Conservation (phyloP, 2,888 invertebrate species). For the Pristionchus arcanus region DNA sequence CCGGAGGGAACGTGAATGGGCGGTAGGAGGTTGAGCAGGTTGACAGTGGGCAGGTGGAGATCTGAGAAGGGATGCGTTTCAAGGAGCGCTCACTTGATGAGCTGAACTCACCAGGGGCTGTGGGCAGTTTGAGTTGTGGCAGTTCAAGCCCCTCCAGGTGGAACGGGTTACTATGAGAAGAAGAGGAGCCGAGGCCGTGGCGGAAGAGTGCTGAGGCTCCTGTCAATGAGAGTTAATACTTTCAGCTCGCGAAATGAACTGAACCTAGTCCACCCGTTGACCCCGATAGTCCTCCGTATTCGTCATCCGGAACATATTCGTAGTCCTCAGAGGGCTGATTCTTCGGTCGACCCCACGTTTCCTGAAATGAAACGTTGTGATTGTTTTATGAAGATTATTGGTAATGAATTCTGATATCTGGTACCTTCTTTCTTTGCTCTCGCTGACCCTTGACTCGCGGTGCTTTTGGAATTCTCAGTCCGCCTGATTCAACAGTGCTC, state of each 20-base stretch:
- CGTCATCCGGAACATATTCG: background rate
- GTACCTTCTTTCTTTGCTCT: background rate
- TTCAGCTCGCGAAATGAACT: too few species aligned
- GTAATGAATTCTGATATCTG: too few species aligned
- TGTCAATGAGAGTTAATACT: too few species aligned
- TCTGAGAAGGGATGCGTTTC: background rate
- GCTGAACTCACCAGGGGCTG: background rate
- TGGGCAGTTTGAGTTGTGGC: background rate
- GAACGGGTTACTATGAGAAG: background rate
- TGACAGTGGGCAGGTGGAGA: slow-evolving; percentile 28
- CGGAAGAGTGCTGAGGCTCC: background rate
- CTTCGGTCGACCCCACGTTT: background rate
- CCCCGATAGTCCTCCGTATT: background rate
- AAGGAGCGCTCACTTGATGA: background rate
- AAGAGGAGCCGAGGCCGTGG: background rate
- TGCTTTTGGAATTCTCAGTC: background rate
- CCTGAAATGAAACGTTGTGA: background rate
- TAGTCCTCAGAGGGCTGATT: background rate
- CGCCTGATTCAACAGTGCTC: background rate
- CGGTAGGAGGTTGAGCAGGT: slow-evolving; percentile 21
- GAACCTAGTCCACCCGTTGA: background rate
- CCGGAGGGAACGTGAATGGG: slow-evolving; percentile 38
- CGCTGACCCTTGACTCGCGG: background rate
- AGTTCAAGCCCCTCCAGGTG: background rate
- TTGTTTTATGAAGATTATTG: too few species aligned